A percentile compares a stretch with the other conserved stretches of the same genome.
These are phyloP conservation scores for Cynoglossus semilaevis DNA, from an alignment of 2,113 vertebrate genomes.

Conservation along the genomic window DNA sequence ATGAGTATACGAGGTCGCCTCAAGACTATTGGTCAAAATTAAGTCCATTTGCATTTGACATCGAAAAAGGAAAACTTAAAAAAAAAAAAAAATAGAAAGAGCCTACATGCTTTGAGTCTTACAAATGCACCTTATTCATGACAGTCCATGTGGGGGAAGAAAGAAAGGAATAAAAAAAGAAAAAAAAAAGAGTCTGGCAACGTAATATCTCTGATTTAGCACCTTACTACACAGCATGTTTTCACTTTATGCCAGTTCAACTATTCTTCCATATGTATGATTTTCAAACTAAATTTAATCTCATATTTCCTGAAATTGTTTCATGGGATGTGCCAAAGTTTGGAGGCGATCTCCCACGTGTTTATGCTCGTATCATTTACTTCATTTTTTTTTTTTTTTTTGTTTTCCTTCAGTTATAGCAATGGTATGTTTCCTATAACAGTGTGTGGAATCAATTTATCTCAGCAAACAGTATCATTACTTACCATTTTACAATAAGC, in stretches of 20 bases:
- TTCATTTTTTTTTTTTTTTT: conserved; percentile 46
- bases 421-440: conserved; percentile 82
- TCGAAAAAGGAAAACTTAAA: conserved; percentile 42
- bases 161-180: not conserved
- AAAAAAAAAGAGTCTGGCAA: conserved; percentile 66
- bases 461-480: conserved; percentile 86
- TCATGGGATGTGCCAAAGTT: conserved; percentile 83
- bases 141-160: conserved; percentile 61
- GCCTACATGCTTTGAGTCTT: conserved; percentile 77
- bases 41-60: conserved; percentile 71
- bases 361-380: conserved; percentile 69
- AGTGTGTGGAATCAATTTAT: conserved; percentile 82
- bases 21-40: conserved; percentile 80
- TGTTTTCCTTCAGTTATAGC: conserved; percentile 79
- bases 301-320: conserved; percentile 75
- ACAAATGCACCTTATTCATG: conserved; percentile 82
- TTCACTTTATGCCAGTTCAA: conserved; percentile 80
- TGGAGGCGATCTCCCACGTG: conserved; percentile 82
- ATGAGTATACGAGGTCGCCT: conserved; percentile 80
- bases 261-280: conserved; percentile 76
- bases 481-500: conserved; percentile 86
- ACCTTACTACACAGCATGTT: conserved; percentile 83
- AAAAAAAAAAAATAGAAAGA: conserved; percentile 35
- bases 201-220: conserved; percentile 81
- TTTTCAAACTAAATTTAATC: conserved; percentile 65